Evolutionary conservation across 2,113 vertebrate species (phyloP), one percentile per base, ranked within the genome.

Genomic region (Neotoma lepida): DNA sequence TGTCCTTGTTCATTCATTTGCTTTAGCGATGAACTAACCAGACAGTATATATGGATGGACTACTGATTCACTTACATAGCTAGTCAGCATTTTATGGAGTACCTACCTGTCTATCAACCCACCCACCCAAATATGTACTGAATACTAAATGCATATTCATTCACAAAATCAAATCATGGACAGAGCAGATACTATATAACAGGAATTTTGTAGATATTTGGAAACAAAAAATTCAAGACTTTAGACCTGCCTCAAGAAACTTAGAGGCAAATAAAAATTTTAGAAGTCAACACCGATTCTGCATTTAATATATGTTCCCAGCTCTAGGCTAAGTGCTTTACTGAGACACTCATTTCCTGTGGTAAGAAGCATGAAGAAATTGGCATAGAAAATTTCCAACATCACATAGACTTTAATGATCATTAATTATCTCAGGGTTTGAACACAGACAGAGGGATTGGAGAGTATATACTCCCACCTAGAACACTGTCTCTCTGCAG

Each of bases 1-100:
- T 93, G 89, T 93, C 5, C 35, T 92, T 64, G 80, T 95, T 61
- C 71, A 77, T 68, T 90, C 92, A 88, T 70, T 96, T 89, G 33
- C 93, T 92, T 94, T 82, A 95, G 82, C 39, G 73, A 54, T 17
- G 56, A 86, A n/a, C n/a, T 68, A 84, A 64, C 30, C 20, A 91
- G 73, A 86, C 86, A 70, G 64, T 26, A 64, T 61, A 28, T 68
- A 88, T 58, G 80, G 89, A 86, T 58, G 80, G 89, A 39, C 33
- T 70, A 33, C 63, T 44, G 26, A 91, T 66, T 94, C 66, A 73
- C 35, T 76, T 92, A 64, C 13, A 64, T 28, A 89, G 58, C 5
- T 61, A 80, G 2, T 56, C 4, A 61, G 14, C 81, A 77, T 46
- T 54, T 85, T 44, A 63, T 35, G 54, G 35, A 56, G 13, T 63